Conservation (phyloP, 1,140 invertebrate genomes). For the Trachymyrmex cornetzi region DNA sequence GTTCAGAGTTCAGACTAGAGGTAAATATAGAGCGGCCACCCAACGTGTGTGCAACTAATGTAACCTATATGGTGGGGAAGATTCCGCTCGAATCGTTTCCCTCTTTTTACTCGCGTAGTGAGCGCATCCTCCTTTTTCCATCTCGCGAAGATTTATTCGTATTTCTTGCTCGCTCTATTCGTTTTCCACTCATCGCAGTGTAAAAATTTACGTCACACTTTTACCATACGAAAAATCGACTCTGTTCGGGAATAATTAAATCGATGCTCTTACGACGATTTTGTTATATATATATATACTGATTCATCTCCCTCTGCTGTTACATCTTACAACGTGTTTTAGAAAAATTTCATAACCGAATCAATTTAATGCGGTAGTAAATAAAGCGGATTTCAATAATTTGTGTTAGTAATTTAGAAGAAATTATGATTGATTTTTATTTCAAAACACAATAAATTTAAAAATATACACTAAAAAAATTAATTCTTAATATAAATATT, state of each 20-base stretch:
- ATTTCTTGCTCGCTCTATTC: neutral
- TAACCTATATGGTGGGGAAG: conserved; percentile 65
- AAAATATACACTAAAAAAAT: neutral
- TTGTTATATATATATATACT: neutral
- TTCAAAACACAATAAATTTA: neutral
- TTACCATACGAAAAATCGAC: neutral
- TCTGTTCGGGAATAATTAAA: conserved; percentile 6
- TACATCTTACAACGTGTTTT: neutral
- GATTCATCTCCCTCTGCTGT: neutral
- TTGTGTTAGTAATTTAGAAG: neutral
- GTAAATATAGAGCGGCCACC: conserved; percentile 84
- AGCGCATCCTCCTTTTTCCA: conserved; percentile 46
- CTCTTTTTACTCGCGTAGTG: conserved; percentile 57
- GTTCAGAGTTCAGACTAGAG: conserved; percentile 77
- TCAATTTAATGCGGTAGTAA: neutral
- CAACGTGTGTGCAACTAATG: conserved; percentile 81
- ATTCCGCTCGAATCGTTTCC: conserved; percentile 66
- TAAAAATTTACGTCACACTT: conserved; percentile 41
- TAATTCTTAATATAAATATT: too few species aligned
- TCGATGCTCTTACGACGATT: neutral
- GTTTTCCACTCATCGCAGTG: conserved; percentile 48
- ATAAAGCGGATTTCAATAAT: neutral
- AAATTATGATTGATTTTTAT: neutral
- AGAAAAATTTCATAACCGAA: neutral
- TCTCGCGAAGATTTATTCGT: conserved; percentile 14